A percentile compares a stretch with the other conserved stretches of the same genome.
phyloP scores from a whole-genome alignment of 2,888 invertebrate species.

The Lepidochitona cinerea region DNA sequence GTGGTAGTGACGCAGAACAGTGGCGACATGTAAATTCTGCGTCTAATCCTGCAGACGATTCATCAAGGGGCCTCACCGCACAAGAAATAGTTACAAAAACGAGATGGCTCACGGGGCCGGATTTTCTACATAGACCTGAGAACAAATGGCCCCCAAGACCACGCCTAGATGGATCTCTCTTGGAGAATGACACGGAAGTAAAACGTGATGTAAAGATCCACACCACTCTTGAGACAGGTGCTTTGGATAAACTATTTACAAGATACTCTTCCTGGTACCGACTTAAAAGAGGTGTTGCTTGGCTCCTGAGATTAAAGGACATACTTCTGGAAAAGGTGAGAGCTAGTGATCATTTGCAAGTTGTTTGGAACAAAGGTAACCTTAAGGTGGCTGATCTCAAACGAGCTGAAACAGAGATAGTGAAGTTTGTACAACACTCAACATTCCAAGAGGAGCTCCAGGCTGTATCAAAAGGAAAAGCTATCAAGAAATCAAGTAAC shows the following conservation, averaged over 20 bases:
- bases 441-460: too few species aligned
- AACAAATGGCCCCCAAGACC: neutral
- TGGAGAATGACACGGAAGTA: neutral
- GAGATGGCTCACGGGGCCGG: slow-evolving; percentile 6
- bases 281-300: slow-evolving; percentile 2
- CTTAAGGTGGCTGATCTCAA: too few species aligned
- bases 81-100: neutral
- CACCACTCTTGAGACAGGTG: neutral
- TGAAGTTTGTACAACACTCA: too few species aligned
- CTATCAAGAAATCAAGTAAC: too few species aligned
- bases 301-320: neutral
- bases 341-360: too few species aligned
- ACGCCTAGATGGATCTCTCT: neutral
- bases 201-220: neutral
- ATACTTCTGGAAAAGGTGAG: neutral
- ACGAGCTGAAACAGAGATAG: too few species aligned
- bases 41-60: slow-evolving; percentile 10
- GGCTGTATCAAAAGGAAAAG: too few species aligned
- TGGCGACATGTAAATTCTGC: slow-evolving; percentile 11
- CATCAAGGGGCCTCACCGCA: neutral
- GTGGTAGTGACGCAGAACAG: neutral
- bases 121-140: neutral
- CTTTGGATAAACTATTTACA: neutral
- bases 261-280: neutral
- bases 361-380: too few species aligned